A percentile compares a stretch with the other conserved stretches of the same genome.
Evolutionary conservation across 2,113 vertebrate species (phyloP).

Genomic region (Lagopus leucura): DNA sequence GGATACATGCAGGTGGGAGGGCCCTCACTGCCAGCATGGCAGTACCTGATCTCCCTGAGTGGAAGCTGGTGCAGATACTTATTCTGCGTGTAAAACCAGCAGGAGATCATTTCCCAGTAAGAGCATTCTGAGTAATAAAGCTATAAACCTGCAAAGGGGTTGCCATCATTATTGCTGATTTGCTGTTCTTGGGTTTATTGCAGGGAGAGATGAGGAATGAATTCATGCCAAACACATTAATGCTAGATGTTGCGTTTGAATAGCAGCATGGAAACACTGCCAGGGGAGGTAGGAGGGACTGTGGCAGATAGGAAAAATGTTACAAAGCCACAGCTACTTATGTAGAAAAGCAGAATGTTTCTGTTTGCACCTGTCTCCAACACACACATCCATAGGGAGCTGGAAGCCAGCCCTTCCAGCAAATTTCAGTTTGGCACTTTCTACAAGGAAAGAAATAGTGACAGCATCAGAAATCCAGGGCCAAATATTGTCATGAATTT

Average conservation of each 20-base stretch:
- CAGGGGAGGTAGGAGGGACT: not conserved
- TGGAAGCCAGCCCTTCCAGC: not conserved
- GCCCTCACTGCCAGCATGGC: not conserved
- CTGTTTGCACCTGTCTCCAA: not conserved
- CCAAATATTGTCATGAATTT: not conserved
- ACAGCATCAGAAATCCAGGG: not conserved
- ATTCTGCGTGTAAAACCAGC: fast-evolving
- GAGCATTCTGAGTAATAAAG: not conserved
- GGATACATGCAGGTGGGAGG: fast-evolving
- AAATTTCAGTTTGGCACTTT: not conserved
- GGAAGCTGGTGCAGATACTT: fast-evolving
- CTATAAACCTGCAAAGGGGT: not conserved
- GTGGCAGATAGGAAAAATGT: not conserved
- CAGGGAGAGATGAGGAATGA: not conserved
- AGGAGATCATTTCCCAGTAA: not conserved
- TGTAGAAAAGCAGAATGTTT: not conserved
- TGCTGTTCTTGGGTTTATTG: not conserved
- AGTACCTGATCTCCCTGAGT: not conserved
- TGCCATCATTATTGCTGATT: not conserved
- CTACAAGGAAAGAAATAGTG: not conserved
- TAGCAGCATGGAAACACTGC: not conserved
- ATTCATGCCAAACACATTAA: not conserved
- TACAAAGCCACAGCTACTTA: not conserved
- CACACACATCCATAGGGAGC: not conserved
- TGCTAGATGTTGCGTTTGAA: not conserved